Conservation (phyloP, 2,888 invertebrate genomes). For the Xanthorhoe spadicearia region DNA sequence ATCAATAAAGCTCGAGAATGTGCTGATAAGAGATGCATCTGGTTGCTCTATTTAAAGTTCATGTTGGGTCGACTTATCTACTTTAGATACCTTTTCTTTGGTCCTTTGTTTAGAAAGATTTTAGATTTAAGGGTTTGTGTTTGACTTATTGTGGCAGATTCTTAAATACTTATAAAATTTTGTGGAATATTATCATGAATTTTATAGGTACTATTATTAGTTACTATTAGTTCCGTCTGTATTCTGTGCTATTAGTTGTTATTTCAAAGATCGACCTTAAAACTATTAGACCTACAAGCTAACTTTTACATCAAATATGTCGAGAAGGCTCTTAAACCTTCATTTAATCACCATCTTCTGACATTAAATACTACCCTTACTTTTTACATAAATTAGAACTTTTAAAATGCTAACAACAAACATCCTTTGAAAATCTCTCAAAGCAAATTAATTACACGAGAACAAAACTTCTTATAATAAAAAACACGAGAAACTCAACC, state of each 20-base stretch:
- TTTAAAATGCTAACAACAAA: slow-evolving; percentile 29
- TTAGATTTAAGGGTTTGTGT: too few relatives aligned
- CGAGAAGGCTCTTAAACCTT: not conserved
- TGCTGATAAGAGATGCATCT: slow-evolving; percentile 44
- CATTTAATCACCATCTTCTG: slow-evolving; percentile 15
- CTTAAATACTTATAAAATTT: too few relatives aligned
- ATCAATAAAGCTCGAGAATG: slow-evolving; percentile 46
- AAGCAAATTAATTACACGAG: slow-evolving; percentile 31
- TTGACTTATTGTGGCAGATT: too few relatives aligned
- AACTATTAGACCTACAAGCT: too few relatives aligned
- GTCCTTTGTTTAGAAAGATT: too few relatives aligned
- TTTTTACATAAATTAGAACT: slow-evolving; percentile 22
- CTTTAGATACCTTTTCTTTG: slow-evolving; percentile 1
- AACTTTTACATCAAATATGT: not conserved
- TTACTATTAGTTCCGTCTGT: too few relatives aligned
- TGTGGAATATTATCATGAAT: too few relatives aligned
- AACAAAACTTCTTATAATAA: slow-evolving; percentile 5
- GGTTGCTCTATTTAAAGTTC: slow-evolving; percentile 45
- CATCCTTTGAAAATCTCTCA: slow-evolving; percentile 27
- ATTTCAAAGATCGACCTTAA: not conserved
- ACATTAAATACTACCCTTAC: slow-evolving; percentile 5
- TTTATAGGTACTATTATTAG: too few relatives aligned
- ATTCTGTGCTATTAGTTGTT: too few relatives aligned
- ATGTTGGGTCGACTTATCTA: slow-evolving; percentile 16
- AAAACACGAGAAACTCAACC: slow-evolving; percentile 11